These are phyloP conservation scores for Halichondria panicea DNA, from an alignment of 37 sponge, comb jelly and placozoan genomes.

Conservation along the genomic window DNA sequence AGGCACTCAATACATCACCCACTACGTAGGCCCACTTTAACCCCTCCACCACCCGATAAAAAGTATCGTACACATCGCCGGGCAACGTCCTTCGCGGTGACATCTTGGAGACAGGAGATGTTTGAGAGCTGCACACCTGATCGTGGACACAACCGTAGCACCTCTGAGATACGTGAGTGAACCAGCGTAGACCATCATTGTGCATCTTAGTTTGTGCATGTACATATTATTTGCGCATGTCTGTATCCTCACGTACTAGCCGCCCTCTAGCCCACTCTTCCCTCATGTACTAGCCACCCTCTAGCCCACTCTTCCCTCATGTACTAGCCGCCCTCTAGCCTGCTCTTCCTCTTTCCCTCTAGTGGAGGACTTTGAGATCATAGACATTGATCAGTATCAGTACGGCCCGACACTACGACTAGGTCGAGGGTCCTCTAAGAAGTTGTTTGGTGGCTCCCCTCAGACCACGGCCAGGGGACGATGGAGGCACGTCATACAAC, in stretches of 20 bases:
- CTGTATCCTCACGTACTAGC: neutral
- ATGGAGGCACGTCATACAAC: slow-evolving; percentile 75
- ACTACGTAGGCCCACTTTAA: too few species aligned
- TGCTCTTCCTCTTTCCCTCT: neutral
- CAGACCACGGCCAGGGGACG: slow-evolving; percentile 22
- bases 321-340: neutral
- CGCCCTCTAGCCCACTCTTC: neutral
- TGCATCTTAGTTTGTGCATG: too few species aligned
- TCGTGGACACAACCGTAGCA: too few species aligned
- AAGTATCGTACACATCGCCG: too few species aligned
- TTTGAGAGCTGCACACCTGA: too few species aligned
- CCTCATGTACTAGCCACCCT: too few species aligned
- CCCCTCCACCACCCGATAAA: too few species aligned
- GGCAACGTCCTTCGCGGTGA: too few species aligned
- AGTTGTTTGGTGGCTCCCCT: neutral
- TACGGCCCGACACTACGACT: neutral
- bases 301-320: neutral
- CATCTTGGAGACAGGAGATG: too few species aligned
- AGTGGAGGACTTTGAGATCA: slow-evolving; percentile 38
- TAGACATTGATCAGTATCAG: neutral
- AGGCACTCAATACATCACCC: too few species aligned
- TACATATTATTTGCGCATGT: neutral
- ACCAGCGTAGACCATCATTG: too few species aligned
- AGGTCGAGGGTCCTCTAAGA: neutral
- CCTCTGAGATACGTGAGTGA: too few species aligned